Evolutionary conservation across 2,113 vertebrate species (phyloP).

Genomic region (Aviceda subcristata): DNA sequence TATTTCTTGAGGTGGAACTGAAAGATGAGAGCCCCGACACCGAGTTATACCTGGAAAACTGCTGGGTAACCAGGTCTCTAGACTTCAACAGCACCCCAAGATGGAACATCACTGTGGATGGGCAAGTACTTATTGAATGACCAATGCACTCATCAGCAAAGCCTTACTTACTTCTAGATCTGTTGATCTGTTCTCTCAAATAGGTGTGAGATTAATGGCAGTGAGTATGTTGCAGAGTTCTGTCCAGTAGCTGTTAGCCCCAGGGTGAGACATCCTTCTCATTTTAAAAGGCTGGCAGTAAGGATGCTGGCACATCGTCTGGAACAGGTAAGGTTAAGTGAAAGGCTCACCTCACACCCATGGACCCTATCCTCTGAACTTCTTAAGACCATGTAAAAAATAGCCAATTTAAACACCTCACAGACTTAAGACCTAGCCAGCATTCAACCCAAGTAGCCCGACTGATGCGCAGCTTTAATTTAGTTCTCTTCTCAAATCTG

Average conservation of each 20-base stretch:
- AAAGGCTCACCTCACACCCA: not conserved
- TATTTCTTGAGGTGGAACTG: constrained; percentile 48
- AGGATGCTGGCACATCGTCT: not conserved
- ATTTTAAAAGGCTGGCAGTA: constrained; percentile 43
- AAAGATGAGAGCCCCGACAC: not conserved
- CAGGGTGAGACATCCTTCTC: not conserved
- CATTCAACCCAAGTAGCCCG: not conserved
- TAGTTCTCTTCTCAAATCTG: not conserved
- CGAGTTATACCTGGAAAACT: constrained; percentile 18
- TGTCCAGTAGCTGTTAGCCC: not conserved
- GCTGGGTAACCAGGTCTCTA: constrained; percentile 20
- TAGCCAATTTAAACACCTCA: not conserved
- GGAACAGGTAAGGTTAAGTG: not conserved
- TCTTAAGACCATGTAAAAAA: not conserved
- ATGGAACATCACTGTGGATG: constrained; percentile 18
- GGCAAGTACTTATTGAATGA: constrained; percentile 9
- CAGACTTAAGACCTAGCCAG: not conserved
- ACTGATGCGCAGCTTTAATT: not conserved
- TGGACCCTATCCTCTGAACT: not conserved
- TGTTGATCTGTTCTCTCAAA: not conserved
- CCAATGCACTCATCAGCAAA: not conserved
- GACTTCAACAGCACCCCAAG: not conserved
- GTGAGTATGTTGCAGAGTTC: not conserved
- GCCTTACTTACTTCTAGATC: not conserved
- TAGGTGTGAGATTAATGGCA: not conserved